A percentile compares a stretch with the other conserved stretches of the same genome.
Conservation (phyloP, 2,113 vertebrate genomes). For the Mus spicilegus region DNA sequence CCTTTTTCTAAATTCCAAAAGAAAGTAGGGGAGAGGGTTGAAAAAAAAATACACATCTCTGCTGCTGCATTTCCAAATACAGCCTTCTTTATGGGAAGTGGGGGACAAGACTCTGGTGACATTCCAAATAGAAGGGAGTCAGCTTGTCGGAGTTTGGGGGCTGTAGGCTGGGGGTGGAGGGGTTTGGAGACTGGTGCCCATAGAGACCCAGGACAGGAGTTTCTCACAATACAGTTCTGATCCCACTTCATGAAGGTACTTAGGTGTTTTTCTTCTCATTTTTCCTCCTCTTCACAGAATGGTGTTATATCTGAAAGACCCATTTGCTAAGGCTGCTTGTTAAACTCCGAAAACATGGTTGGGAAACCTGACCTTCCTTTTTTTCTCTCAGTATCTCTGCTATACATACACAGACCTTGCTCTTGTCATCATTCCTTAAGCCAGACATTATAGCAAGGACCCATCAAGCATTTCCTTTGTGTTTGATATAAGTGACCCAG, state of each 20-base stretch:
- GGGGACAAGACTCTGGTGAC: neutral
- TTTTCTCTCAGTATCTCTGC: neutral
- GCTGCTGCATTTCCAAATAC: slow-evolving; percentile 56
- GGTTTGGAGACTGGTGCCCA: neutral
- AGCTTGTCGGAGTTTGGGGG: neutral
- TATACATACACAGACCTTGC: neutral
- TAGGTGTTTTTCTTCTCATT: neutral
- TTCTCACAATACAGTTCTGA: neutral
- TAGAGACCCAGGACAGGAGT: neutral
- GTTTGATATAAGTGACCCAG: neutral
- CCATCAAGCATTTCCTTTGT: too few relatives aligned
- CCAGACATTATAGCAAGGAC: neutral
- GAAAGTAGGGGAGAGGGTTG: neutral
- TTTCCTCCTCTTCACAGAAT: neutral
- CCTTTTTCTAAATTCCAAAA: slow-evolving; percentile 44
- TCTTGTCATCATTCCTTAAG: neutral
- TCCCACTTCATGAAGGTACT: neutral
- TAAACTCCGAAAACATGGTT: neutral
- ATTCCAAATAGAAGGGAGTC: neutral
- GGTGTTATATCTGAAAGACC: neutral
- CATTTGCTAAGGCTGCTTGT: neutral
- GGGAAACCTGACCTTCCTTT: neutral
- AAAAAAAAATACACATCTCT: slow-evolving; percentile 55
- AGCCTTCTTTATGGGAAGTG: neutral
- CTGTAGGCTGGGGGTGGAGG: too few relatives aligned